Evolutionary conservation across 2,113 vertebrate genomes (phyloP).

Genomic region (Himantopus leucocephalus): DNA sequence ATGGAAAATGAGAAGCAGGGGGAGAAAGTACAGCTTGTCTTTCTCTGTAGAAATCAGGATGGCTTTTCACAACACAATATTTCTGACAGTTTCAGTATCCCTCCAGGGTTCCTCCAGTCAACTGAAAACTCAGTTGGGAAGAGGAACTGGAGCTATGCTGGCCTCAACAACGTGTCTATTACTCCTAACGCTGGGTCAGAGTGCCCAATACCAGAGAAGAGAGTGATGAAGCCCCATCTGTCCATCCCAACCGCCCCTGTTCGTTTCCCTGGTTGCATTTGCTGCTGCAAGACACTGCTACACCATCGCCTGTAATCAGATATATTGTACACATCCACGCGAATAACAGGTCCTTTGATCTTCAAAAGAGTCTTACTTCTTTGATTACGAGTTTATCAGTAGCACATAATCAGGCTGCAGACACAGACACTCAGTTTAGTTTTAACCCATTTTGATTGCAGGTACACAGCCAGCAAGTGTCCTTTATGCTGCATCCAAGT

Average conservation of each 20-base stretch:
- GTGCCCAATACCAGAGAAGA: background rate
- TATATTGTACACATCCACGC: background rate
- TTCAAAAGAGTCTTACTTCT: conserved; percentile 32
- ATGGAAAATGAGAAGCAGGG: background rate
- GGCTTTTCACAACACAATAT: background rate
- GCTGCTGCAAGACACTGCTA: background rate
- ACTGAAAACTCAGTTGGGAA: background rate
- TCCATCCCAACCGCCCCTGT: background rate
- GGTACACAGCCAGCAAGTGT: background rate
- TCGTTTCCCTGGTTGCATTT: background rate
- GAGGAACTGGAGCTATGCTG: background rate
- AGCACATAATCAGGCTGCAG: background rate
- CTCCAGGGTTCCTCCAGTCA: background rate
- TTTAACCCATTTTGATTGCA: background rate
- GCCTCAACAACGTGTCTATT: fast-evolving
- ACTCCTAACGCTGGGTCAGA: background rate
- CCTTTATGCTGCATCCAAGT: background rate
- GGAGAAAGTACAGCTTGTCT: background rate
- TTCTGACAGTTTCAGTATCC: background rate
- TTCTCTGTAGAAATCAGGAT: background rate
- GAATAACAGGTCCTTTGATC: conserved; percentile 30
- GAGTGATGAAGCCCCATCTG: background rate
- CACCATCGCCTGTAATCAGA: background rate
- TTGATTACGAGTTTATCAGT: conserved; percentile 40
- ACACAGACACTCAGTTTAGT: background rate